A percentile compares a stretch with the other conserved stretches of the same genome.
Evolutionary conservation across 2,113 vertebrate species (phyloP).

Genomic region (Centropristis striata): DNA sequence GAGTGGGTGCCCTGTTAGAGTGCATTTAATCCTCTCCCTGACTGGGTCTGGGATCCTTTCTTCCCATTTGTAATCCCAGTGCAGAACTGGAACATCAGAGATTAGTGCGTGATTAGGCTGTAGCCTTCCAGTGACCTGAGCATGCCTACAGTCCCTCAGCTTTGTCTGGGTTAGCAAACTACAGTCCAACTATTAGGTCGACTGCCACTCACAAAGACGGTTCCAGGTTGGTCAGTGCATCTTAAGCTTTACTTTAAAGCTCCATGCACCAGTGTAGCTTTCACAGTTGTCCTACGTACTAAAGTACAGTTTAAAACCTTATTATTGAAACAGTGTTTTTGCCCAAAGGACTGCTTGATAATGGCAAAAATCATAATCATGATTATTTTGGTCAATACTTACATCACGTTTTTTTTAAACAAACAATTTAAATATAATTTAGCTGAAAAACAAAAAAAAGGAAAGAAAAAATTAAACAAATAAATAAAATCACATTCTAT

Average conservation of each 20-base stretch:
- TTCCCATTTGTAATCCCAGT: conserved; percentile 63
- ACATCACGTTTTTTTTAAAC: too few species aligned
- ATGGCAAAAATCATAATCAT: too few species aligned
- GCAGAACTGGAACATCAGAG: conserved; percentile 76
- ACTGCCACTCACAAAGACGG: conserved; percentile 33
- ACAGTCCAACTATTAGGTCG: conserved; percentile 33
- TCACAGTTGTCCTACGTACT: background rate
- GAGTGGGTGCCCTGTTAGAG: conserved; percentile 28
- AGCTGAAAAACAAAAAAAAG: too few species aligned
- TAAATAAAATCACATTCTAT: too few species aligned
- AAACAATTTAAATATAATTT: too few species aligned
- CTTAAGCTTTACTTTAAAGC: conserved; percentile 2
- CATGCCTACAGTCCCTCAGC: conserved; percentile 13
- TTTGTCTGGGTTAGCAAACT: conserved; percentile 29
- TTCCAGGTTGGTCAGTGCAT: background rate
- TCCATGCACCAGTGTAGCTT: background rate
- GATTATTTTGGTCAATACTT: too few species aligned
- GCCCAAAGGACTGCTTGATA: too few species aligned
- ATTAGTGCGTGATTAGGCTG: conserved; percentile 70
- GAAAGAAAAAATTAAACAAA: too few species aligned
- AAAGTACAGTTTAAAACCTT: too few species aligned
- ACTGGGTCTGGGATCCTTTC: conserved; percentile 55
- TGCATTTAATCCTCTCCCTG: conserved; percentile 61
- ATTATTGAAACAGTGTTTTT: background rate
- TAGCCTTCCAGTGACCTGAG: conserved; percentile 35